Evolutionary conservation across 2,888 invertebrate species (phyloP).

Genomic region (Scaptomyza tumidula): DNA sequence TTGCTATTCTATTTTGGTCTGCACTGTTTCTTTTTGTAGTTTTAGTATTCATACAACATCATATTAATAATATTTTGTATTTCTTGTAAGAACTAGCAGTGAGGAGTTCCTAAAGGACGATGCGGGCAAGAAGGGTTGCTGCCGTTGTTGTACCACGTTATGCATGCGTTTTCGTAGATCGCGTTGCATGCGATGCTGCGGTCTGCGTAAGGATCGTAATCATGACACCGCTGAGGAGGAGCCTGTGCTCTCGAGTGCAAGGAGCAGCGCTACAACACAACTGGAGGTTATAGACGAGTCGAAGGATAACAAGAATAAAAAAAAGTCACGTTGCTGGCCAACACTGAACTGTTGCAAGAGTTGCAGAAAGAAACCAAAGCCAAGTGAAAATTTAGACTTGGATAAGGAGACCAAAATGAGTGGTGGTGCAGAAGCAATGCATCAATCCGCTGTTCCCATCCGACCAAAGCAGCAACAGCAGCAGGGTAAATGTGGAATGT

Average conservation of each 20-base stretch:
- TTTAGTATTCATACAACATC: too few relatives aligned
- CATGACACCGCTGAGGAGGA: conserved; percentile 69
- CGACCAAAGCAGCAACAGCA: conserved; percentile 55
- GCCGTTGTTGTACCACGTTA: conserved; percentile 80
- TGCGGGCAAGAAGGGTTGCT: conserved; percentile 68
- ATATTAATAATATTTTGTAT: background rate
- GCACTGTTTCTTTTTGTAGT: too few relatives aligned
- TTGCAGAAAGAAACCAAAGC: conserved; percentile 81
- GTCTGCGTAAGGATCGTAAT: conserved; percentile 60
- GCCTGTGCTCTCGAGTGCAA: conserved; percentile 75
- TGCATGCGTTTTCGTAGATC: conserved; percentile 84
- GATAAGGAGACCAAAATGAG: conserved; percentile 47
- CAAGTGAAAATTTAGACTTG: conserved; percentile 13
- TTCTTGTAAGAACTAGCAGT: conserved; percentile 73
- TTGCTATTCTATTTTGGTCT: too few relatives aligned
- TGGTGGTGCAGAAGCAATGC: conserved; percentile 49
- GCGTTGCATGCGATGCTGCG: conserved; percentile 82
- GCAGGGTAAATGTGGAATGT: conserved; percentile 81
- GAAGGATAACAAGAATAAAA: conserved; percentile 57
- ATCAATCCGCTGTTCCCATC: conserved; percentile 16
- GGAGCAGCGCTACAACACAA: conserved; percentile 74
- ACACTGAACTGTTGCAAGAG: conserved; percentile 84
- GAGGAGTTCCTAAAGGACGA: conserved; percentile 82
- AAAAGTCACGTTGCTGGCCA: conserved; percentile 81
- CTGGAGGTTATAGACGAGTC: conserved; percentile 80